Evolutionary conservation across 2,113 vertebrate genomes (phyloP).

Genomic region (Herpailurus yagouaroundi): DNA sequence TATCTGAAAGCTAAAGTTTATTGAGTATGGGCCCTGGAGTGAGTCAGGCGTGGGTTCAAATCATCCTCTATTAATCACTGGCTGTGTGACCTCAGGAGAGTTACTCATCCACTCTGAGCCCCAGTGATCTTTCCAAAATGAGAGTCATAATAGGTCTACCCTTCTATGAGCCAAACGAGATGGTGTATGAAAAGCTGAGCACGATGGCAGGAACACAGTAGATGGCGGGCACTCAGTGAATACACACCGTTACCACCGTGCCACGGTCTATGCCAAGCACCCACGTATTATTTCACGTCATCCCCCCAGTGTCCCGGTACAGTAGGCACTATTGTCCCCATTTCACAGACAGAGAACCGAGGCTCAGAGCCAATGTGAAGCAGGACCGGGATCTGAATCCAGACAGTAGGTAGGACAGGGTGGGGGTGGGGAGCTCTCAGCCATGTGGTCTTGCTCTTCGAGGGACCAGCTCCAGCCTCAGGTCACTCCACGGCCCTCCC

Average conservation of each 20-base stretch:
- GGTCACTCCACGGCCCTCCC: not conserved
- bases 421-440: not conserved
- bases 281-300: not conserved
- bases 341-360: not conserved
- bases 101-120: not conserved
- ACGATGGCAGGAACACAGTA: not conserved
- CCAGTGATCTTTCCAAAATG: not conserved
- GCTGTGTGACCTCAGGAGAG: not conserved
- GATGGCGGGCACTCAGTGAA: not conserved
- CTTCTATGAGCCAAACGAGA: not conserved
- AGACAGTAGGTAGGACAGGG: not conserved
- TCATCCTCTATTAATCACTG: not conserved
- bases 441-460: not conserved
- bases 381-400: not conserved
- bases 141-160: not conserved
- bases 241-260: not conserved
- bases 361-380: not conserved
- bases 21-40: not conserved
- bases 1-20: too few species aligned
- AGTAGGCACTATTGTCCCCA: not conserved
- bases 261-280: not conserved
- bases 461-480: not conserved
- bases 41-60: not conserved
- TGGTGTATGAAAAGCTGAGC: not conserved
- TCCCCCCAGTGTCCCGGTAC: not conserved